Percentiles rank a stretch among this genome's conserved stretches.
Evolutionary conservation across 2,888 invertebrate species (phyloP).

Genomic region (Chironomus tentans): DNA sequence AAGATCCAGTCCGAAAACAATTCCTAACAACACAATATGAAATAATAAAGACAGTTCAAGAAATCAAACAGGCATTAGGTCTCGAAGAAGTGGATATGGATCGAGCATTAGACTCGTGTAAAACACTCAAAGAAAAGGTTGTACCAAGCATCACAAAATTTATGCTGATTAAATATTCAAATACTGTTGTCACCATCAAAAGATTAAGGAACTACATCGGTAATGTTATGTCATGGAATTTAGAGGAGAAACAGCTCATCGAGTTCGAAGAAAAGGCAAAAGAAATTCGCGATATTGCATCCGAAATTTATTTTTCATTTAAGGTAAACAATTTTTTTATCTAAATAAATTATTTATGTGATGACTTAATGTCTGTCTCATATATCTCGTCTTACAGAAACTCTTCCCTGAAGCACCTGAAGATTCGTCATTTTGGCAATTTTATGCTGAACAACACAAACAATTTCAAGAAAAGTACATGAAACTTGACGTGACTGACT

Average conservation of each 20-base stretch:
- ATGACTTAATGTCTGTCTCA: too few species aligned
- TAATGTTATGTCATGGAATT: slow-evolving; percentile 65
- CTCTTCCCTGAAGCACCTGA: neutral
- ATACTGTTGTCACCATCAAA: slow-evolving; percentile 67
- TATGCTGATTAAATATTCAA: slow-evolving; percentile 74
- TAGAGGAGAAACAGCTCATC: slow-evolving; percentile 50
- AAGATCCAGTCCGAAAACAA: slow-evolving; percentile 43
- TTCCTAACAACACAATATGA: slow-evolving; percentile 56
- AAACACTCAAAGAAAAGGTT: slow-evolving; percentile 44
- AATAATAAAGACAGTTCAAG: slow-evolving; percentile 53
- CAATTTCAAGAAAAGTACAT: neutral
- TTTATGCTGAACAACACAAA: neutral
- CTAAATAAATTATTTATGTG: too few species aligned
- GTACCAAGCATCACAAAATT: slow-evolving; percentile 46
- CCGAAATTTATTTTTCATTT: slow-evolving; percentile 39
- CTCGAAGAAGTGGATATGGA: slow-evolving; percentile 58
- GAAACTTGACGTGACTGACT: neutral
- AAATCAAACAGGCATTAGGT: slow-evolving; percentile 56
- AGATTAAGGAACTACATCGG: slow-evolving; percentile 70
- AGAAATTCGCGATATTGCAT: slow-evolving; percentile 59
- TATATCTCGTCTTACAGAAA: neutral
- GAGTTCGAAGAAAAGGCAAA: slow-evolving; percentile 59
- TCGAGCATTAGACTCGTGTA: slow-evolving; percentile 53
- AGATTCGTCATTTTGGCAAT: neutral
- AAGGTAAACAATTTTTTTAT: neutral